Base-by-base conservation (phyloP, 2,113 vertebrate genomes). In the Dissostichus mawsoni region DNA sequence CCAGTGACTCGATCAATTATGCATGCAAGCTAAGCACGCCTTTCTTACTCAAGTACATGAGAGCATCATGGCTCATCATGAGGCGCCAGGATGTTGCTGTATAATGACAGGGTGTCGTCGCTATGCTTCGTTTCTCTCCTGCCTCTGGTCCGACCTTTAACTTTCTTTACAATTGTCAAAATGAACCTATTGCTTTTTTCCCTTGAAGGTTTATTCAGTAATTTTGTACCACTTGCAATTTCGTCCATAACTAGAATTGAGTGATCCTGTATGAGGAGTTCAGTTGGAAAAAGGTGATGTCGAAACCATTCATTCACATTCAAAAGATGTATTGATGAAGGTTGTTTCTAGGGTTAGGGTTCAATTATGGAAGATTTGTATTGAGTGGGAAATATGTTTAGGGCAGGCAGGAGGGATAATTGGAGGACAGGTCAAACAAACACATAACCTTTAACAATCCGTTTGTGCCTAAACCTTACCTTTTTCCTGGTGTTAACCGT, bases 1-100 rank as follows among this genome's bases (percentile, higher is more conserved):
- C 73, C 64, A 23, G 79, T 69, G 80, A 85, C 81, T 82, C 41
- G 9, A 90, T 93, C 74, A 88, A 92, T 92, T 91, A 94, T 93
- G 87, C 76, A 92, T 93, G 74, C 84, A 55, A 69, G 85, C 85
- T 66, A 76, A 86, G 80, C 81, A 69, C 41, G 69, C 50, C 80
- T 89, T 90, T 86, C 74, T 66, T 77, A 45, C 69, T 92, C 71
- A 69, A 92, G 86, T 56, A 84, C 83, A 69, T 66, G 65, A 85
- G 59, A 88, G 76, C 71, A 79, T 84, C 70, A 52, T 14, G 2
- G 53, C 71, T 70, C 51, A 66, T 59, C 8, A 50, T n/a, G 69
- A 78, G 59, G 74, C 44, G 13, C 70, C 77, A 48, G 71, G 67
- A 67, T 84, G 84, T 80, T 83, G 81, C 76, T 57, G 62, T 33